Evolutionary conservation across 2,113 vertebrate species (phyloP), one percentile per base, ranked within the genome.

Genomic region (Aptenodytes patagonicus): DNA sequence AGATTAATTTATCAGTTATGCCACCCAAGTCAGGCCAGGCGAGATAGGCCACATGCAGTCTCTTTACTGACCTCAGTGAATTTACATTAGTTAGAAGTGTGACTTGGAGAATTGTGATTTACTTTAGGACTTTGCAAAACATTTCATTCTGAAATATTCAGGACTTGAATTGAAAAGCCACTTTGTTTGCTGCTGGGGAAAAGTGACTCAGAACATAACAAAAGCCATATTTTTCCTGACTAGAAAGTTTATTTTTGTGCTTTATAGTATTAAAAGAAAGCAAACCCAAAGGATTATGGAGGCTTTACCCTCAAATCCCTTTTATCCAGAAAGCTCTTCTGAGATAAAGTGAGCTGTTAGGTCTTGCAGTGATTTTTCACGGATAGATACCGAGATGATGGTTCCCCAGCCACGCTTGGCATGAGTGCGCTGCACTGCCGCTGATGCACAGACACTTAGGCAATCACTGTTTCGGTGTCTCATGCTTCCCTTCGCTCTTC

Each of bases 161-260:
- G 68, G 66, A 44, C 75, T 90, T 81, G 75, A 94, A 94, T 60
- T 97, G 92, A 95, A 96, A 96, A 95, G 76, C 93, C 94, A 86
- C 95, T 86, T 93, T 94, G 84, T 95, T 96, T 96, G 89, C 91
- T 93, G 81, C 71, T 86, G 89, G 93, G 95, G 75, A 93, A 78
- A 90, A 96, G 87, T 97, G 96, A 97, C 95, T 97, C 96, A 97
- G 94, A 94, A 87, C 69, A 81, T 96, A 97, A 97, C 91, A 97
- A 96, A 96, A 97, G 90, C 87, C 95, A 81, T 94, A 90, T 92
- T 97, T 96, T 95, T 91, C 78, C 91, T 96, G 79, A 93, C 82
- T 91, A 96, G 93, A 96, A 97, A 95, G 94, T 97, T 96, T 97
- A 93, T 81, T 68, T 91, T 97, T 93, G 82, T 93, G 85, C 93